A percentile compares a stretch with the other conserved stretches of the same genome.
phyloP scores from a whole-genome alignment of 2,888 invertebrate species.

The Phytoseiulus persimilis region DNA sequence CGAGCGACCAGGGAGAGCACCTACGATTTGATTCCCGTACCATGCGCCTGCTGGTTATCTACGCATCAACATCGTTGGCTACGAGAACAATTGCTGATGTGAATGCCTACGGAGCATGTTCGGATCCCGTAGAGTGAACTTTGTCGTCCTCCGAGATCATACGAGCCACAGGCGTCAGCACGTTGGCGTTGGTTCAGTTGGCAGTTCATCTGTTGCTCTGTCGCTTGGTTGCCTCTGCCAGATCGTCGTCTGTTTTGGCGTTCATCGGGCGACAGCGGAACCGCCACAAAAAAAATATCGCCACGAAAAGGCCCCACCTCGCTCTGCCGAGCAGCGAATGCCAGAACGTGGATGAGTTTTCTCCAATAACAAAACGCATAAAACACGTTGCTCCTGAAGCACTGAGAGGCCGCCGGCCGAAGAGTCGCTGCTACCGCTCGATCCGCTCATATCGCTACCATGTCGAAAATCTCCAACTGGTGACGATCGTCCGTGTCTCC shows the following conservation, averaged over 20 bases:
- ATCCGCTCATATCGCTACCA: not conserved
- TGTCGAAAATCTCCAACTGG: not conserved
- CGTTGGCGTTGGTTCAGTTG: not conserved
- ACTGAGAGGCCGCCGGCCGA: not conserved
- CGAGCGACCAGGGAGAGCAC: too few relatives aligned
- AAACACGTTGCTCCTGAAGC: not conserved
- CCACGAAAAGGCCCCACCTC: not conserved
- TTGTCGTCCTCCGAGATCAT: not conserved
- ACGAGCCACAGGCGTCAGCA: not conserved
- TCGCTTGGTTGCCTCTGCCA: not conserved
- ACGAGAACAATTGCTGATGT: too few relatives aligned
- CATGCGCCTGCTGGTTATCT: too few relatives aligned
- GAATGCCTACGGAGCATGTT: not conserved
- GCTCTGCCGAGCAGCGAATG: not conserved
- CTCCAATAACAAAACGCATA: not conserved
- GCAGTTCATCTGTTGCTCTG: not conserved
- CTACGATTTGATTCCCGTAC: too few relatives aligned
- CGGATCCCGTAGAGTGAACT: not conserved
- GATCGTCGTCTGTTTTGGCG: not conserved
- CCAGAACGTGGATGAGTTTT: not conserved
- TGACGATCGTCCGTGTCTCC: not conserved
- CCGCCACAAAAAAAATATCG: not conserved
- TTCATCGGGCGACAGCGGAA: not conserved
- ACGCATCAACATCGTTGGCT: too few relatives aligned
- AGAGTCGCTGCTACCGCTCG: not conserved